Conservation (phyloP, 2,888 invertebrate species). For the Ormyrus rosae region DNA sequence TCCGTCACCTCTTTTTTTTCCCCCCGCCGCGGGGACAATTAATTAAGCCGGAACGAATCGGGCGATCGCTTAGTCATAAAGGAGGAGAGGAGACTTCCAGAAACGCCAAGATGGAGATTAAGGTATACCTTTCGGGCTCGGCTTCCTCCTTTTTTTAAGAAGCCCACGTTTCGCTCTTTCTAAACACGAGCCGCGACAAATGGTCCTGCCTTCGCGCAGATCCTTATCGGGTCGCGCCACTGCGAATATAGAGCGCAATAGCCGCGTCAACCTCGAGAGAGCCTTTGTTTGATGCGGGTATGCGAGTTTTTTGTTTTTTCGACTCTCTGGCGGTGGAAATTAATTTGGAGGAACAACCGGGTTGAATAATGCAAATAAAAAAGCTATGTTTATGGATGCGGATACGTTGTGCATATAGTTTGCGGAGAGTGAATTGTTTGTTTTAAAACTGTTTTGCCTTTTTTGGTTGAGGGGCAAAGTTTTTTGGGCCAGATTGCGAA, state of each 20-base stretch:
- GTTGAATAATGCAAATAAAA: too few species aligned
- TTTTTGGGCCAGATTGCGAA: too few species aligned
- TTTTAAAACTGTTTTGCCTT: too few species aligned
- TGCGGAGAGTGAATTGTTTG: too few species aligned
- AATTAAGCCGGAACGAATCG: constrained; percentile 52
- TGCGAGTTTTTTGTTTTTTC: background rate
- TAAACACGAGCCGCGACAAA: constrained; percentile 67
- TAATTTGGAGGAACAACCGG: too few species aligned
- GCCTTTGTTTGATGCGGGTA: constrained; percentile 19
- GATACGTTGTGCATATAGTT: too few species aligned
- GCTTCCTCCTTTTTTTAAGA: constrained; percentile 45
- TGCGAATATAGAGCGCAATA: constrained; percentile 44
- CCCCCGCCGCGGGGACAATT: constrained; percentile 34
- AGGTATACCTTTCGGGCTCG: constrained; percentile 10
- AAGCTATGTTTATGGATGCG: too few species aligned
- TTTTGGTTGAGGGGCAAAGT: too few species aligned
- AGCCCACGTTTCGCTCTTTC: constrained; percentile 47
- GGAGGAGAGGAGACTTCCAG: constrained; percentile 40
- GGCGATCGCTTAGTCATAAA: constrained; percentile 55
- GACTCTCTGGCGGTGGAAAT: too few species aligned
- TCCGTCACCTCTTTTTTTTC: constrained; percentile 11
- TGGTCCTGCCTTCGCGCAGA: constrained; percentile 70
- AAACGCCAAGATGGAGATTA: constrained; percentile 52
- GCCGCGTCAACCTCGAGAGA: constrained; percentile 8
- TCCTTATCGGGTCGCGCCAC: constrained; percentile 65